phyloP scores from a whole-genome alignment of 2,797 vertebrate genomes.

The Gephyroberyx darwinii region DNA sequence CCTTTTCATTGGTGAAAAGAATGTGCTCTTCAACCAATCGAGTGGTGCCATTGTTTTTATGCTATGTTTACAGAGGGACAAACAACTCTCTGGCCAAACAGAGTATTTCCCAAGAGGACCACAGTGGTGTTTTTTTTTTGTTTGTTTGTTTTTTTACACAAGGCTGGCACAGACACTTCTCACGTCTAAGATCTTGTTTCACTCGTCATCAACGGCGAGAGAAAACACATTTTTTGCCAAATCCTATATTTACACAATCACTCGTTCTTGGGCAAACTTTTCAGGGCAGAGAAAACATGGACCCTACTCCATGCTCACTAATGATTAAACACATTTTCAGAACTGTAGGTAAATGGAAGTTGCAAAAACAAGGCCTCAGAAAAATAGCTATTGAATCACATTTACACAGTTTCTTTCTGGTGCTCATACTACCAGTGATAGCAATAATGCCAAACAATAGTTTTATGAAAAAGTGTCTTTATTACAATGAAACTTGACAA shows the following conservation, averaged over 20 bases:
- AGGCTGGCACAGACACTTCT: constrained; percentile 25
- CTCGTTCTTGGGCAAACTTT: background rate
- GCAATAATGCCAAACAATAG: background rate
- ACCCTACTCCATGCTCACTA: constrained; percentile 5
- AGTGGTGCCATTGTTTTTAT: constrained; percentile 21
- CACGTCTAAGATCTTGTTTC: constrained; percentile 20
- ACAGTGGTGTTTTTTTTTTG: constrained; percentile 11
- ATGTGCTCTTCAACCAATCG: background rate
- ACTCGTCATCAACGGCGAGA: too few species aligned
- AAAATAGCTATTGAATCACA: background rate
- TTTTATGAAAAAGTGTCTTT: constrained; percentile 43
- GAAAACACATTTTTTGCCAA: constrained; percentile 15
- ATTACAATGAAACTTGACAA: constrained; percentile 40
- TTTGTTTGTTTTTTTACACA: constrained; percentile 16
- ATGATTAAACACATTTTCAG: constrained; percentile 15
- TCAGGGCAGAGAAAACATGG: background rate
- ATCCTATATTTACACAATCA: constrained; percentile 11
- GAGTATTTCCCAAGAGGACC: constrained; percentile 19
- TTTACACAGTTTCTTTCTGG: background rate
- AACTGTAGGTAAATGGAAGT: background rate
- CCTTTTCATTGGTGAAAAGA: constrained; percentile 9
- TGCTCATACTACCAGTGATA: background rate
- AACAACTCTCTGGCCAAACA: constrained; percentile 18
- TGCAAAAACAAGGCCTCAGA: background rate
- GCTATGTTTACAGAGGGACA: constrained; percentile 4